phyloP scores from a whole-genome alignment of 1,140 invertebrate genomes.

The Temnothorax longispinosus region DNA sequence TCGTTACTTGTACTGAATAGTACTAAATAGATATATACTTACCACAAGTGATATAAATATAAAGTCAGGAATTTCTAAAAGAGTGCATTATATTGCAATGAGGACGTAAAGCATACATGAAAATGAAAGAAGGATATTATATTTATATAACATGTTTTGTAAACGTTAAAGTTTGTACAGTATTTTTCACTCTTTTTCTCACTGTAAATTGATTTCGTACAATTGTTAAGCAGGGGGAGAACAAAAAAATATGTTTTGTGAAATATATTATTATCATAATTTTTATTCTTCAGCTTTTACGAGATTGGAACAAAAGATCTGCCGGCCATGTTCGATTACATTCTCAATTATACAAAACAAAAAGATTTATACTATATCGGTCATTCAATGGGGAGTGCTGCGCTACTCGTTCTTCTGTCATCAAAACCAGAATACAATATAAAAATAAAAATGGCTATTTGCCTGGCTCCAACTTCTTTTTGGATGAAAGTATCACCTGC shows the following conservation, averaged over 20 bases:
- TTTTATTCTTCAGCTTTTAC: slow-evolving; percentile 43
- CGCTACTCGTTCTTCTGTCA: slow-evolving; percentile 2
- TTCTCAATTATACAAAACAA: slow-evolving; percentile 37
- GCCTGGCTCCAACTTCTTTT: slow-evolving; percentile 86
- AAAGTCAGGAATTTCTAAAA: neutral
- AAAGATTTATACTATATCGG: slow-evolving; percentile 26
- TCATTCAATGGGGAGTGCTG: slow-evolving; percentile 56
- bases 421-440: slow-evolving; percentile 80
- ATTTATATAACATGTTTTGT: neutral
- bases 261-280: neutral
- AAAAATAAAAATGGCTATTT: slow-evolving; percentile 84
- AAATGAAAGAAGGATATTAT: no score
- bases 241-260: no score
- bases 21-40: no score
- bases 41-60: neutral
- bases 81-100: neutral
- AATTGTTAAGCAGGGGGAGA: no score
- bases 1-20: neutral
- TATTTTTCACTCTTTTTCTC: no score
- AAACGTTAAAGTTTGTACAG: neutral
- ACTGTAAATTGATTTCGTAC: no score
- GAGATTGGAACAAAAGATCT: slow-evolving; percentile 51
- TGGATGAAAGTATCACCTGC: slow-evolving; percentile 50
- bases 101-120: neutral
- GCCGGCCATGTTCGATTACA: slow-evolving; percentile 33